phyloP scores from a whole-genome alignment of 2,113 vertebrate species.

The Ariopsis seemanni region DNA sequence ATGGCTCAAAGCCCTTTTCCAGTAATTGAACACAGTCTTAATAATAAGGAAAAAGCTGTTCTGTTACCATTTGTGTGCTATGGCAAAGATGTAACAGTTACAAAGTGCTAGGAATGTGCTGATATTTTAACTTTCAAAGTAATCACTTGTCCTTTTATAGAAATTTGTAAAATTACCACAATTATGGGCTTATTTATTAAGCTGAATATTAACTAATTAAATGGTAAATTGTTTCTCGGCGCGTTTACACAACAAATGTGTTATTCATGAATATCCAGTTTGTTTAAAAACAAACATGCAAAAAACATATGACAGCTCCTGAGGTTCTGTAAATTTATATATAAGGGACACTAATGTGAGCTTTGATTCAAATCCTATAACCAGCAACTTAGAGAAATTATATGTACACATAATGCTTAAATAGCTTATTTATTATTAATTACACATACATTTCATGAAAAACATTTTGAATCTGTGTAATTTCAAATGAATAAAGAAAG shows the following conservation, averaged over 20 bases:
- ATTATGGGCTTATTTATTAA: not conserved
- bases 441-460: not conserved
- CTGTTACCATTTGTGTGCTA: conserved; percentile 5
- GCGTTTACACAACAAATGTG: not conserved
- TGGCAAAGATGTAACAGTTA: conserved; percentile 29
- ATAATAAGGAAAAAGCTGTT: not conserved
- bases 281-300: not conserved
- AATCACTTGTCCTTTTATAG: not conserved
- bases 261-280: not conserved
- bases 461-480: not conserved
- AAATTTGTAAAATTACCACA: not conserved
- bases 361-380: not conserved
- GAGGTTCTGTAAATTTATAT: not conserved
- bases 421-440: not conserved
- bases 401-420: not conserved
- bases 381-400: not conserved
- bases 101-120: conserved; percentile 28
- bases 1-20: conserved; percentile 28
- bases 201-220: not conserved
- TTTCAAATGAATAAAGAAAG: not conserved
- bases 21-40: not conserved
- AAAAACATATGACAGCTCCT: not conserved
- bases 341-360: not conserved
- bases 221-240: not conserved
- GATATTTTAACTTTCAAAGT: conserved; percentile 46